A percentile compares a stretch with the other conserved stretches of the same genome.
Evolutionary conservation across 2,113 vertebrate genomes (phyloP).

Genomic region (Lepidiolamprologus cunningtoni): DNA sequence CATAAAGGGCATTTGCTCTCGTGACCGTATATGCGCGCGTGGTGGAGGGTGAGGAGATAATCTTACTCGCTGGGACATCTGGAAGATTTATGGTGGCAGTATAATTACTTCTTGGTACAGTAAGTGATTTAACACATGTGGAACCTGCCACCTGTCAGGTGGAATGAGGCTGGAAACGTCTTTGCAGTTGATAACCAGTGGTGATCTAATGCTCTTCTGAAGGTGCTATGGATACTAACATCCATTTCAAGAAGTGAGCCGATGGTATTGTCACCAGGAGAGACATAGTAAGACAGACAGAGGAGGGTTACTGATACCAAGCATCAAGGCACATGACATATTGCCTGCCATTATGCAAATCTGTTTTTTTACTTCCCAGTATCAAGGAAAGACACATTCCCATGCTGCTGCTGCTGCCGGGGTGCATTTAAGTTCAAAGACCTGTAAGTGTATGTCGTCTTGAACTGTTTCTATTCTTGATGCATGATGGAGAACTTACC

Average conservation of each 20-base stretch:
- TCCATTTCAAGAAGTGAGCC: slow-evolving; percentile 19
- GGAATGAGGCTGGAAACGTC: slow-evolving; percentile 25
- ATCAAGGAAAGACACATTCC: neutral
- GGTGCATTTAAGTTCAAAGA: neutral
- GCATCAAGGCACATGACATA: slow-evolving; percentile 12
- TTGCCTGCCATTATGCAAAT: slow-evolving; percentile 38
- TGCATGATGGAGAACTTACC: neutral
- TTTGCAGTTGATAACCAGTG: slow-evolving; percentile 22
- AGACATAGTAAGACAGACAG: slow-evolving; percentile 18
- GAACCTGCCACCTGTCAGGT: slow-evolving; percentile 21
- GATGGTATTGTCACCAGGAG: slow-evolving; percentile 40
- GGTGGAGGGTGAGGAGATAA: neutral
- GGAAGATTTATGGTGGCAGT: slow-evolving; percentile 26
- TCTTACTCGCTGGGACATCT: slow-evolving; percentile 6
- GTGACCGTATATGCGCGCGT: neutral
- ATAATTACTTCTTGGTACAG: slow-evolving; percentile 49
- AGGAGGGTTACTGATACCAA: slow-evolving; percentile 17
- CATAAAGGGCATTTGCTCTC: neutral
- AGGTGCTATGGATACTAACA: slow-evolving; percentile 3
- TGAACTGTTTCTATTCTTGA: neutral
- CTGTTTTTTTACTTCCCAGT: neutral
- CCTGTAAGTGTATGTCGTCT: neutral
- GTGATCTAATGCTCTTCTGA: slow-evolving; percentile 38
- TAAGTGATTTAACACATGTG: slow-evolving; percentile 8
- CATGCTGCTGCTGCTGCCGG: neutral